Percentiles rank a stretch among this genome's conserved stretches.
phyloP scores from a whole-genome alignment of 1,140 invertebrate species.

The Procambarus virginalis region DNA sequence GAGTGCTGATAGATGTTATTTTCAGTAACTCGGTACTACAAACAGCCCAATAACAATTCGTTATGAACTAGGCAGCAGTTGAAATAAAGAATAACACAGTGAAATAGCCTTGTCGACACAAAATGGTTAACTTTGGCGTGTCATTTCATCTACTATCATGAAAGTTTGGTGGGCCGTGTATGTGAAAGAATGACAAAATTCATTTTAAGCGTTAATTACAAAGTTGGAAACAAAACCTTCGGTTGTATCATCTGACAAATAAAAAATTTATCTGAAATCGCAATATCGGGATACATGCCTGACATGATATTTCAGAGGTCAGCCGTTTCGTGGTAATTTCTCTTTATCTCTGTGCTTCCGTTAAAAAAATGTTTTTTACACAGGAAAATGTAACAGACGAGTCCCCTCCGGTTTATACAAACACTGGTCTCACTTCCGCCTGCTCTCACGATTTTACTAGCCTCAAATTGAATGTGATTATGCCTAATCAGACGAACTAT shows the following conservation, averaged over 20 bases:
- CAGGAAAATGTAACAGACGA: too few species aligned
- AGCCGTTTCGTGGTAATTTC: not conserved
- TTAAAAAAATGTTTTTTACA: not conserved
- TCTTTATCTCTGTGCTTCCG: not conserved
- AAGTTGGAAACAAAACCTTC: constrained; percentile 6
- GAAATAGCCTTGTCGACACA: not conserved
- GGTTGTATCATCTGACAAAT: not conserved
- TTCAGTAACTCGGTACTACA: not conserved
- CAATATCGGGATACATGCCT: not conserved
- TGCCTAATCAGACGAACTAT: too few species aligned
- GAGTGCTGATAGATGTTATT: not conserved
- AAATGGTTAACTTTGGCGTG: not conserved
- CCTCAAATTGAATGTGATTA: too few species aligned
- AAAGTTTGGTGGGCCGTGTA: not conserved
- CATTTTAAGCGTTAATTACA: constrained; percentile 6
- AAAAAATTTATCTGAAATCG: not conserved
- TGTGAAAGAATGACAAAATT: constrained; percentile 5
- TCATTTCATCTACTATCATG: constrained; percentile 11
- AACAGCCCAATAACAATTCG: not conserved
- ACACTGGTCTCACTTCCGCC: too few species aligned
- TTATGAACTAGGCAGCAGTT: not conserved
- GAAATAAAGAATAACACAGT: not conserved
- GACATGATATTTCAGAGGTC: constrained; percentile 8
- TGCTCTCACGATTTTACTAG: too few species aligned
- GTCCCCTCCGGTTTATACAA: too few species aligned